A percentile compares a stretch with the other conserved stretches of the same genome.
phyloP scores from a whole-genome alignment of 92 coral and sea anemone species.

The Epizoanthus illoricatus region DNA sequence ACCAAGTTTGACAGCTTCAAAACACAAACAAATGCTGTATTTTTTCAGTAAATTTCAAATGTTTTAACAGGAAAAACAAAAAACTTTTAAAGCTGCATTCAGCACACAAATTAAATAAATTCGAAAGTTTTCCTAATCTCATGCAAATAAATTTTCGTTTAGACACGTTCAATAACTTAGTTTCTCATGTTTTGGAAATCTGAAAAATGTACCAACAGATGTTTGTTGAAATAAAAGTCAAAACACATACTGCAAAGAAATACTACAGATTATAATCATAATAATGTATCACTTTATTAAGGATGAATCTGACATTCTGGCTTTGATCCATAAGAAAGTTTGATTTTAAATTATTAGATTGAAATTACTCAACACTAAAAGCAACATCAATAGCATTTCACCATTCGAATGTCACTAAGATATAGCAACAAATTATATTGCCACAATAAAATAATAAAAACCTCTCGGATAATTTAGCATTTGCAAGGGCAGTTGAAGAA shows the following conservation, averaged over 20 bases:
- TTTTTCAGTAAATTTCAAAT: neutral
- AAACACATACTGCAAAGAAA: too few species aligned
- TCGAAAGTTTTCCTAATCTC: neutral
- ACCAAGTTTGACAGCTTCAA: neutral
- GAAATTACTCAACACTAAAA: too few species aligned
- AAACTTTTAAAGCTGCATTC: neutral
- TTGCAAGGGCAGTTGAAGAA: neutral
- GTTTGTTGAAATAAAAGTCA: neutral
- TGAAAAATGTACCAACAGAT: neutral
- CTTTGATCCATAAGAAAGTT: too few species aligned
- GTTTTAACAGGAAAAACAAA: too few species aligned
- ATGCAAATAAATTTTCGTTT: neutral
- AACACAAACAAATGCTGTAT: neutral
- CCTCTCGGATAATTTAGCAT: neutral
- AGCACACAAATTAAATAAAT: too few species aligned
- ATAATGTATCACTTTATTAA: too few species aligned
- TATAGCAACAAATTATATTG: neutral
- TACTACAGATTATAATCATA: too few species aligned
- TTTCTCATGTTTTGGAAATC: conserved; percentile 5
- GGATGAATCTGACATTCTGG: too few species aligned
- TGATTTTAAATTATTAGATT: too few species aligned
- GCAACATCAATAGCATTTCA: too few species aligned
- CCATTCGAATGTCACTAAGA: too few species aligned
- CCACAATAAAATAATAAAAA: neutral
- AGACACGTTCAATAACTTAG: too few species aligned